Evolutionary conservation across 1,140 invertebrate genomes (phyloP), one percentile per base, ranked within the genome.

Genomic region (Nephotettix cincticeps): DNA sequence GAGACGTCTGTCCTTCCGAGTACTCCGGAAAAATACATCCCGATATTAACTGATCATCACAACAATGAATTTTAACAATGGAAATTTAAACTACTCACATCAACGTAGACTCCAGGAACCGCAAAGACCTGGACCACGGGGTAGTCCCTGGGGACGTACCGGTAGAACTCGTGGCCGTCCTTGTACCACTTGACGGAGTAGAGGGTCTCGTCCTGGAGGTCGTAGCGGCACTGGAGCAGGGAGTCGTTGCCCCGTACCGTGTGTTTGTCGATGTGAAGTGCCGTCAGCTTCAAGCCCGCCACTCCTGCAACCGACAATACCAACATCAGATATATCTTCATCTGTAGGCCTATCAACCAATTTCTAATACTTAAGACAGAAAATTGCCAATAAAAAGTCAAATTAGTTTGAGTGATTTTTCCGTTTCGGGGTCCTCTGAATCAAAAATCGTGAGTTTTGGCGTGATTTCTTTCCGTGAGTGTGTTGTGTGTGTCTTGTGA

Each of bases 161-260:
- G 85, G 83, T 91, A 95, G 83, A 95, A 94, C 81, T 95, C 93
- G 77, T 92, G 87, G 29, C 91, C 91, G 78, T 94, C 92, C 79
- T 93, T 93, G 82, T 94, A 94, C 93, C 92, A 94, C 81, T 93
- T 94, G 73, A 93, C 91, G 0, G 91, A 92, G 81, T 94, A 94
- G 6, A 95, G 82, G 36, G 87, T 84, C 78, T 93, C 92, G 4
- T 87, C 89, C 71, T 92, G 91, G 75, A 94, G 81, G 74, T 91
- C 89, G 82, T 91, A 94, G 76, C 89, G 85, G 79, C 93, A 95
- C 76, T 90, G 90, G 4, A 78, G 67, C 13, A 73, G 63, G 25
- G 76, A 75, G 21, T 71, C 73, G 71, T 77, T 75, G 92, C 85
- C 73, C 83, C 88, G 80, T 56, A 90, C 84, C 70, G 88, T 87